Percentiles rank a stretch among this genome's conserved stretches.
phyloP scores from a whole-genome alignment of 2,113 vertebrate species.

The Macroglossus sobrinus region DNA sequence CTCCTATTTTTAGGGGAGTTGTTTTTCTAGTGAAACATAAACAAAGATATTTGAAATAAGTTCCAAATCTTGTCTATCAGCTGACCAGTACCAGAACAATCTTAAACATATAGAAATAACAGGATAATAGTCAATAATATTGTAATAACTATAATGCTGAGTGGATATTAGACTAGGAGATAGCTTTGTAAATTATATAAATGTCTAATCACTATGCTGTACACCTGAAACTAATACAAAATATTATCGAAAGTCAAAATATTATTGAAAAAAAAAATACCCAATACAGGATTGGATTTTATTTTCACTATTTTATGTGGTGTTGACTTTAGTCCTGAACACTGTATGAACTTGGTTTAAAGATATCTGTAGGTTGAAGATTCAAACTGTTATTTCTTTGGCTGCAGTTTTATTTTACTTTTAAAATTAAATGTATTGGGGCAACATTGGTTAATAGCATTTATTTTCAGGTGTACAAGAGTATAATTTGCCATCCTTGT shows the following conservation, averaged over 20 bases:
- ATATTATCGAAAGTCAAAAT: not conserved
- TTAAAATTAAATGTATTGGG: not conserved
- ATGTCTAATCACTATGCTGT: too few species aligned
- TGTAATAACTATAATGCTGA: too few species aligned
- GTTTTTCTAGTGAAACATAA: constrained; percentile 8
- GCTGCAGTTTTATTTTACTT: not conserved
- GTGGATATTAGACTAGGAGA: too few species aligned
- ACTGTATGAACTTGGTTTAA: not conserved
- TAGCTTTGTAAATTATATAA: too few species aligned
- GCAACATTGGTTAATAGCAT: not conserved
- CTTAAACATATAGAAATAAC: not conserved
- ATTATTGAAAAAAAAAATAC: too few species aligned
- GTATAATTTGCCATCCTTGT: not conserved
- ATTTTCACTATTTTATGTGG: constrained; percentile 11
- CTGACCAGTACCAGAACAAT: not conserved
- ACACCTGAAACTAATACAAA: too few species aligned
- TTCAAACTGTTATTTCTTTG: not conserved
- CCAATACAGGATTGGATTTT: not conserved
- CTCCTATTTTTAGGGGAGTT: not conserved
- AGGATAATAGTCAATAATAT: too few species aligned
- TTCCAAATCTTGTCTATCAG: not conserved
- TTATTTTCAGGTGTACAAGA: not conserved
- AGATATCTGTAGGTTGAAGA: not conserved
- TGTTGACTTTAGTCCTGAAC: not conserved
- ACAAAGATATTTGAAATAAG: constrained; percentile 33